Base-by-base conservation (phyloP, 2,797 vertebrate genomes). In the Oreochromis mossambicus region DNA sequence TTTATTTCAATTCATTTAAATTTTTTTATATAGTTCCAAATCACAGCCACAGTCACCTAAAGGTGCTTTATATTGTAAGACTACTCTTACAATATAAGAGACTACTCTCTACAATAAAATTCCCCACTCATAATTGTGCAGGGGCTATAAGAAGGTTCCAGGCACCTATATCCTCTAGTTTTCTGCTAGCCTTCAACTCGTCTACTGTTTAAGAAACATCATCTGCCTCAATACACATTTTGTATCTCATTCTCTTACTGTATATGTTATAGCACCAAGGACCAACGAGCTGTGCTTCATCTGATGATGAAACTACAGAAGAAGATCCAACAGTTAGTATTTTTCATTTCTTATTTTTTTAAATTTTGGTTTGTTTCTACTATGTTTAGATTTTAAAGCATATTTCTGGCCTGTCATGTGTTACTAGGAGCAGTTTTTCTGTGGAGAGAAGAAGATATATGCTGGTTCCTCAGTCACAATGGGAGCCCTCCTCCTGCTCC, bases 401-500 rank as follows among this genome's bases (percentile, higher is more conserved):
- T 15, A 24, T 75, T 58, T 76, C 8, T 56, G 29, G 12, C 51
- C 24, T 38, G 2, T 48, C 8, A 68, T 19, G 6, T 61, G 12
- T 51, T 21, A 36, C 26, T 24, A 76, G 83, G 83, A 63, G 15
- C 55, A 79, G 48, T 19, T 46, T 12, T 84, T 46, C 32, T 21
- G 55, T n/a, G 48, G 11, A 12, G 70, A 85, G n/a, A 77, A 34
- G 68, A 80, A 55, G 78, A 77, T 85, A n/a, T 68, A 55, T 14
- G 11, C 56, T 2, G 83, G 83, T 17, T 85, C 83, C 8, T 66
- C 83, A 5, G 24, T 85, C 10, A 80, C 70, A 4, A n/a, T 48
- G 55, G 79, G 79, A 24, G n/a, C 83, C 21, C 83, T 85, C 48
- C 78, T 80, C n/a, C 58, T 85, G n/a, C 80, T 86, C 77, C 79